These are phyloP conservation scores for Tympanuchus pallidicinctus DNA, from an alignment of 2,113 vertebrate species.

Conservation along the genomic window DNA sequence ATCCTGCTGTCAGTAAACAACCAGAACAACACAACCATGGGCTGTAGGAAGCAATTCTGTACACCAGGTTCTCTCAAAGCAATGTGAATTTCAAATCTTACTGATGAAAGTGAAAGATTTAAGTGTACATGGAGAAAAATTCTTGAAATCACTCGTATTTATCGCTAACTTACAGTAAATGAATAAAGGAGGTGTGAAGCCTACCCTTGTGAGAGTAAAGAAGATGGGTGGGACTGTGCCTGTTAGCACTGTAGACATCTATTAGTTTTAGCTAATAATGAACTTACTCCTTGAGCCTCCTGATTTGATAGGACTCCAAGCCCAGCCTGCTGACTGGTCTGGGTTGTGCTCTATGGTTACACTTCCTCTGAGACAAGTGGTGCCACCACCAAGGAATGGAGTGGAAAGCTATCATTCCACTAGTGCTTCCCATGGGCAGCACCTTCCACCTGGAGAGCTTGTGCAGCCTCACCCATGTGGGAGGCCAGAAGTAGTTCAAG, in stretches of 20 bases:
- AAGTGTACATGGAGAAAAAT: neutral
- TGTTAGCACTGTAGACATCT: neutral
- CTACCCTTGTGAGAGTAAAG: neutral
- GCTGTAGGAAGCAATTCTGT: neutral
- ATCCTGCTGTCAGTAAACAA: neutral
- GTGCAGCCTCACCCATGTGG: rapidly evolving
- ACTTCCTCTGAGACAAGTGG: neutral
- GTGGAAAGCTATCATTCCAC: neutral
- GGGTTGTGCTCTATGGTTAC: neutral
- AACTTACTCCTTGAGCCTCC: neutral
- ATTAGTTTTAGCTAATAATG: neutral
- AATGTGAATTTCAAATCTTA: neutral
- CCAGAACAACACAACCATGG: neutral
- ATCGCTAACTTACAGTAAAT: neutral
- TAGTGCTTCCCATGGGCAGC: neutral
- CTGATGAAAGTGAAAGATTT: neutral
- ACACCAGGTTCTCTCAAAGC: neutral
- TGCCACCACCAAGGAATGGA: rapidly evolving
- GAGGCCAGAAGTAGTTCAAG: neutral
- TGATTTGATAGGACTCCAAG: neutral
- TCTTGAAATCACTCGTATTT: neutral
- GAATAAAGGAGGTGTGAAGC: neutral
- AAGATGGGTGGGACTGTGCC: neutral
- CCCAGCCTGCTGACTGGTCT: neutral
- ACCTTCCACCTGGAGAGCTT: neutral